Percentiles rank a stretch among this genome's conserved stretches.
These are phyloP conservation scores for Athrips mouffetella DNA, from an alignment of 2,888 invertebrate genomes.

Conservation along the genomic window DNA sequence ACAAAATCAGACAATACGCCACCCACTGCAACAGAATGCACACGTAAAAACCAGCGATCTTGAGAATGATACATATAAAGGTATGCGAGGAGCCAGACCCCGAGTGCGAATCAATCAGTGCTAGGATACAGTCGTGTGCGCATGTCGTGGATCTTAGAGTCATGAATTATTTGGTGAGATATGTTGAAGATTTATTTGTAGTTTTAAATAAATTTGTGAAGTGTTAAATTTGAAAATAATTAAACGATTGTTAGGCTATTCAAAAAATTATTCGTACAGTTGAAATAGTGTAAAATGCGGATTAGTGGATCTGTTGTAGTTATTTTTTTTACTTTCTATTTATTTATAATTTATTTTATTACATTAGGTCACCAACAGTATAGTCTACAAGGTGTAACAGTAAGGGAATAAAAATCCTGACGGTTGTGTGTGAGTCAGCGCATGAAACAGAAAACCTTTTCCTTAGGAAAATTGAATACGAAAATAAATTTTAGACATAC, in stretches of 20 bases:
- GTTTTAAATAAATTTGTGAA: not conserved
- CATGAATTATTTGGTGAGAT: conserved; percentile 46
- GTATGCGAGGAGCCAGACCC: not conserved
- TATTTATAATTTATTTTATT: too few species aligned
- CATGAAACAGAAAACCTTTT: not conserved
- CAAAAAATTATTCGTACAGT: too few species aligned
- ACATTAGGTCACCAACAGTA: too few species aligned
- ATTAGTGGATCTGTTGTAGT: not conserved
- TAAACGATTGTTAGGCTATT: too few species aligned
- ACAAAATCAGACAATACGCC: not conserved
- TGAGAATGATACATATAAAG: conserved; percentile 42
- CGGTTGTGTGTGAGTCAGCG: not conserved
- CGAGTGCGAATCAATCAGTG: not conserved
- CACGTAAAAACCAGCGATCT: conserved; percentile 23
- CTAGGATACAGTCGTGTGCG: not conserved
- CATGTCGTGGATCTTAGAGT: conserved; percentile 10
- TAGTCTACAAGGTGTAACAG: too few species aligned
- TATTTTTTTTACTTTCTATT: too few species aligned
- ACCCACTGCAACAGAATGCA: not conserved
- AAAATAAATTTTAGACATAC: too few species aligned
- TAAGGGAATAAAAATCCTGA: too few species aligned
- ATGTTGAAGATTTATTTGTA: not conserved
- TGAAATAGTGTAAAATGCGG: too few species aligned
- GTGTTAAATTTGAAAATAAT: not conserved
- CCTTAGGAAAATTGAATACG: too few species aligned